Evolutionary conservation across 2,113 vertebrate species (phyloP).

Genomic region (Lophochroa leadbeateri): DNA sequence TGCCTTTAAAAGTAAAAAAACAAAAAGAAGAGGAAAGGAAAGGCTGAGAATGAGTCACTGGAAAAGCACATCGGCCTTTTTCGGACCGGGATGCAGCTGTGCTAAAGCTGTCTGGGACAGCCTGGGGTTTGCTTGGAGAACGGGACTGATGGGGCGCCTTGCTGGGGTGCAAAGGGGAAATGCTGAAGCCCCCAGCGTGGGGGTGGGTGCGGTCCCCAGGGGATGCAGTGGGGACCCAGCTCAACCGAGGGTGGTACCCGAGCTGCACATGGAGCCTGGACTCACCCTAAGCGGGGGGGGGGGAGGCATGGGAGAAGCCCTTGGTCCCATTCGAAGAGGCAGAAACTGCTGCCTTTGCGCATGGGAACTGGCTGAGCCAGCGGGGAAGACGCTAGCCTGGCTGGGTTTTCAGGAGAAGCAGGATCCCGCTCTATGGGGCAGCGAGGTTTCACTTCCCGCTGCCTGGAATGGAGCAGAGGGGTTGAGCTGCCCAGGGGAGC

Average conservation of each 20-base stretch:
- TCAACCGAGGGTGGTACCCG: not conserved
- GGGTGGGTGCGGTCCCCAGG: no score
- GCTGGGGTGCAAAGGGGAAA: not conserved
- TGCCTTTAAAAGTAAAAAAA: conserved; percentile 19
- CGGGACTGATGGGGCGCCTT: rapidly evolving
- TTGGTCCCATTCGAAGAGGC: not conserved
- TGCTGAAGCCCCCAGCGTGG: not conserved
- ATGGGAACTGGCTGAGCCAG: rapidly evolving
- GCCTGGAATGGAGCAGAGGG: rapidly evolving
- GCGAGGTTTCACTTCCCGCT: not conserved
- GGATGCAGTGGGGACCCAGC: not conserved
- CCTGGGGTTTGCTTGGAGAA: not conserved
- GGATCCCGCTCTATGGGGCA: rapidly evolving
- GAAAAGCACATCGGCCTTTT: not conserved
- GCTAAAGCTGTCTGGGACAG: not conserved
- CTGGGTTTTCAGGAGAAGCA: not conserved
- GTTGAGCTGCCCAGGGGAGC: not conserved
- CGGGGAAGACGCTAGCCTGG: rapidly evolving
- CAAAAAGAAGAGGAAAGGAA: not conserved
- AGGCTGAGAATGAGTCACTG: conserved; percentile 20
- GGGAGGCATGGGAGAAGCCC: not conserved
- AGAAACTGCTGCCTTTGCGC: not conserved
- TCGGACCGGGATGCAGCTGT: not conserved
- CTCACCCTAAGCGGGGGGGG: not conserved
- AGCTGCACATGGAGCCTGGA: not conserved